Evolutionary conservation across 2,888 invertebrate species (phyloP), one percentile per base, ranked within the genome.

Genomic region (Desoria tigrina): DNA sequence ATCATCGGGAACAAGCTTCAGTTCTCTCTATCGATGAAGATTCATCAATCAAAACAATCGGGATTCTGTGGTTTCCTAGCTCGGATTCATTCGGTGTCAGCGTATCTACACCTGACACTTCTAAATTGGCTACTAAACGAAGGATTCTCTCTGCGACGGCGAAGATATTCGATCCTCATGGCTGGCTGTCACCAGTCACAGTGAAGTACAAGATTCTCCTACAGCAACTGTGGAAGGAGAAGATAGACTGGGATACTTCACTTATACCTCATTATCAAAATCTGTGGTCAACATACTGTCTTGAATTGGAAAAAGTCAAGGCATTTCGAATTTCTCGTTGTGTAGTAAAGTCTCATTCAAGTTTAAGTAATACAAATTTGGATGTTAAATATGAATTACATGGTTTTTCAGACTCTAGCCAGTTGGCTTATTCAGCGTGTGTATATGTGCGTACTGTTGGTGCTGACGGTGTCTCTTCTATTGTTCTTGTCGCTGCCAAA

Each of bases 161-260:
- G 14, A 70, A 68, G 45, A 57, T 77, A 7, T 77, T 75, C 56
- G 77, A 78, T 59, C 77, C 76, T 1, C 55, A 77, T 0, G 76
- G 76, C 1, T 65, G 71, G 9, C 32, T 78, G 11, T 42, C 55
- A 3, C 77, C 77, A 1, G 63, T 75, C n/a, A 62, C 73, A 1
- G 59, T 77, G 9, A 64, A 53, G 2, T 74, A 71, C n/a, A 78
- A 78, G 57, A 57, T 72, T 2, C 63, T 77, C 1, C 56, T 76
- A 55, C 77, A 76, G 56, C 9, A 66, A 11, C 28, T 76, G 1
- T 77, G 77, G 76, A 59, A 66, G 24, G n/a, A 61, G 2, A 72
- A 77, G 6, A 9, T 68, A n/a, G 64, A 49, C 9, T 78, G 77
- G 78, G 77, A 77, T 62, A 71, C 71, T 9, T 42, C 50, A 1